Percentiles rank a stretch among this genome's conserved stretches.
phyloP scores from a whole-genome alignment of 2,113 vertebrate genomes.

The Pelusios castaneus region DNA sequence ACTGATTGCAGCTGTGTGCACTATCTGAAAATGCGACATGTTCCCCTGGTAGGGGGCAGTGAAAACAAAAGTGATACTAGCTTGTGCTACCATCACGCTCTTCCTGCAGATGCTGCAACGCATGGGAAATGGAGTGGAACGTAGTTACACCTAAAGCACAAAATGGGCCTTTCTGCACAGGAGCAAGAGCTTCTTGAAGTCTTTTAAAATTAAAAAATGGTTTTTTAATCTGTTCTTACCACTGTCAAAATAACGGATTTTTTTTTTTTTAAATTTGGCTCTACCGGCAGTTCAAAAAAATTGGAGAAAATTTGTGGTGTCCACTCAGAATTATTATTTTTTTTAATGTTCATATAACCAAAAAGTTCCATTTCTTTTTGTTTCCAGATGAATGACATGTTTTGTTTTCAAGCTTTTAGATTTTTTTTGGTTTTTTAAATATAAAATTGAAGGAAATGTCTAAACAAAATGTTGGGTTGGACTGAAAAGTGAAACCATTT shows the following conservation, averaged over 20 bases:
- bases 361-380: neutral
- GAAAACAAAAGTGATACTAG: neutral
- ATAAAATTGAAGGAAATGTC: neutral
- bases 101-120: neutral
- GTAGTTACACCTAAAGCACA: neutral
- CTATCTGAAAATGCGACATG: neutral
- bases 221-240: neutral
- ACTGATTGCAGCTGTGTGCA: neutral
- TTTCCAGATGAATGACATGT: neutral
- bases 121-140: neutral
- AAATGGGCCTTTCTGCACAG: neutral
- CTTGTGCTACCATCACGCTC: neutral
- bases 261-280: neutral
- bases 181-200: neutral
- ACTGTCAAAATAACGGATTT: neutral
- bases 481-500: neutral
- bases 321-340: neutral
- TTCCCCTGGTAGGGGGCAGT: neutral
- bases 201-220: neutral
- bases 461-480: neutral
- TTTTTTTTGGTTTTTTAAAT: neutral
- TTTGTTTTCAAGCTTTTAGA: neutral
- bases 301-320: neutral
- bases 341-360: neutral
- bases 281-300: neutral